A percentile compares a stretch with the other conserved stretches of the same genome.
Evolutionary conservation across 2,113 vertebrate genomes (phyloP).

Genomic region (Tylochromis polylepis): DNA sequence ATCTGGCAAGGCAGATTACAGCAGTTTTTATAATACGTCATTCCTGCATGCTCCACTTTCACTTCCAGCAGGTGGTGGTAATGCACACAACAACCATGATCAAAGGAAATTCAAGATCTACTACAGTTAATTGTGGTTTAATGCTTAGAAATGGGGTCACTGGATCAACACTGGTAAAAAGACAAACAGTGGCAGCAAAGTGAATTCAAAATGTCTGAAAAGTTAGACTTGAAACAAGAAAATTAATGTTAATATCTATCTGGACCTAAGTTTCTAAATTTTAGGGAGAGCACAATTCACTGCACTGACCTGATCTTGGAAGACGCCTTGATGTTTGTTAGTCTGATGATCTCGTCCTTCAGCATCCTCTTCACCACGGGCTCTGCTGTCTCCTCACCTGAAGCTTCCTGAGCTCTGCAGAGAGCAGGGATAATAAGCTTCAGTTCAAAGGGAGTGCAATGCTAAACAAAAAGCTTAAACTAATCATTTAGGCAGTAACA

Average conservation of each 20-base stretch:
- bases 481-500: neutral
- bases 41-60: neutral
- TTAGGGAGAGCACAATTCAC: neutral
- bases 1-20: too few species aligned
- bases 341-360: slow-evolving; percentile 81
- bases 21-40: neutral
- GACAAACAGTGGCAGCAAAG: fast-evolving
- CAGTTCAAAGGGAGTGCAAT: neutral
- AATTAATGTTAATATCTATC: neutral
- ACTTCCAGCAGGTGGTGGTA: neutral
- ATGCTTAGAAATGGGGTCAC: neutral
- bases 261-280: neutral
- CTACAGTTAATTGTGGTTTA: neutral
- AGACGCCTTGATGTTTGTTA: slow-evolving; percentile 84
- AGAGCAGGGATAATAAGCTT: neutral
- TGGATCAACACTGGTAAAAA: neutral
- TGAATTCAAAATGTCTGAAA: neutral
- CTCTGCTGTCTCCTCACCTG: slow-evolving; percentile 42
- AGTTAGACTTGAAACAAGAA: neutral
- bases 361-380: slow-evolving; percentile 63
- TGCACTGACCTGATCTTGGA: slow-evolving; percentile 89
- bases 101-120: neutral
- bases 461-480: neutral
- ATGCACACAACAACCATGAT: neutral
- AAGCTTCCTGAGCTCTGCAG: slow-evolving; percentile 70